These are phyloP conservation scores for Cotesia glomerata DNA, from an alignment of 1,140 invertebrate species.

Conservation along the genomic window DNA sequence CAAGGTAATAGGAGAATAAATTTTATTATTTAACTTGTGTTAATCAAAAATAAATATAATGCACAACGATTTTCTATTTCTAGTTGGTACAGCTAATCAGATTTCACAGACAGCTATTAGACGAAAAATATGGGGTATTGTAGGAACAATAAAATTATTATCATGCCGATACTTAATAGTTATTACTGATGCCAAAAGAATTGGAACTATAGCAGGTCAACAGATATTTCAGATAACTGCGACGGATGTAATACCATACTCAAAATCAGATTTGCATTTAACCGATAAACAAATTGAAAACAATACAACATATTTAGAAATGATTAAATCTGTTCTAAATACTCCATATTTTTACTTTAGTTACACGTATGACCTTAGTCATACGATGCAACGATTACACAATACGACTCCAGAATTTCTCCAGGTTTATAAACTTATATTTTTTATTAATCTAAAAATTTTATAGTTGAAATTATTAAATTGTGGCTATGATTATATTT, in stretches of 20 bases:
- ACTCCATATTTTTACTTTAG: slow-evolving; percentile 91
- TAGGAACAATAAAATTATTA: slow-evolving; percentile 85
- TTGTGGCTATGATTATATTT: slow-evolving; percentile 14
- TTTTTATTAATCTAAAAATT: background rate
- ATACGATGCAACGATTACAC: slow-evolving; percentile 87
- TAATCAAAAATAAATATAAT: no score
- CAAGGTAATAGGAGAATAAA: slow-evolving; percentile 60
- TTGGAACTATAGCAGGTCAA: slow-evolving; percentile 86
- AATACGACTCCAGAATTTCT: slow-evolving; percentile 87
- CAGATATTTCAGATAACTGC: slow-evolving; percentile 85
- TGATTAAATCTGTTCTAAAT: slow-evolving; percentile 80
- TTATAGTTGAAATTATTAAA: no score
- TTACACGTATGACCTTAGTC: slow-evolving; percentile 91
- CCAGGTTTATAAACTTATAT: slow-evolving; percentile 54
- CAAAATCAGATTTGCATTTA: slow-evolving; percentile 82
- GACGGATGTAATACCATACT: slow-evolving; percentile 87
- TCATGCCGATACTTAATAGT: slow-evolving; percentile 90
- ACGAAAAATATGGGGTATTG: slow-evolving; percentile 84
- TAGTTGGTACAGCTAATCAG: slow-evolving; percentile 65
- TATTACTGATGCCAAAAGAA: slow-evolving; percentile 82
- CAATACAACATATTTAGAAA: slow-evolving; percentile 80
- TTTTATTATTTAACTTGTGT: background rate
- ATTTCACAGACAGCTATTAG: slow-evolving; percentile 70
- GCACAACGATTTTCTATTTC: background rate
- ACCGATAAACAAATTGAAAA: slow-evolving; percentile 79